Base-by-base conservation (phyloP, 1,140 invertebrate genomes). In the Macrosteles quadrilineatus region DNA sequence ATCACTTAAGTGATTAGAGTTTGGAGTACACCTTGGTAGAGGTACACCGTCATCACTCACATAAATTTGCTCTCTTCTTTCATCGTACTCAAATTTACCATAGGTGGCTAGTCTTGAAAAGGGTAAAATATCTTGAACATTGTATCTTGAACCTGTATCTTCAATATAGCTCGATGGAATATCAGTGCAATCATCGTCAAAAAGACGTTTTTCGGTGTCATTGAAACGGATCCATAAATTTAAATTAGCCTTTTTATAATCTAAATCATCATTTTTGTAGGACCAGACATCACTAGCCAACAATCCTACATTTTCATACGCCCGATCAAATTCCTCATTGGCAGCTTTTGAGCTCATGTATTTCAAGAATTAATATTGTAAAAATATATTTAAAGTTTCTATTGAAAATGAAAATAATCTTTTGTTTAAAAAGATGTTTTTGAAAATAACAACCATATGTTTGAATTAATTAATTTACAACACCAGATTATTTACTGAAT, bases 261-360 rank as follows among this genome's bases (percentile, higher is more conserved):
- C 27, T 27, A 14, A 6, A 6, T 59, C 55, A 4, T 27, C 55
- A 21, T 27, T 23, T 14, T 59, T 2, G n/a, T 21, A 59, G 27
- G 6, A 27, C 55, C 55, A 59, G n/a, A 59, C 55, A 59, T 59
- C 55, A 59, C 55, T 59, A 6, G 55, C 55, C 23, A 59, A 29
- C n/a, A 59, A 30, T 21, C 55, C 55, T 4, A 59, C 27, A 30
- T 59, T 59, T 2, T 2, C 21, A 59, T 59, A 59, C 25, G 55
- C 55, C 27, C 55, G 55, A n/a, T 59, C 55, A 27, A 59, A 23
- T 59, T 59, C 55, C 27, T 59, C 55, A 59, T 59, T 59, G 27
- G 27, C 55, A 19, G 47, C 4, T 4, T 50, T 50, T 21, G n/a
- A 19, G 47, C 47, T 11, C 47, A 50, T 50, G n/a, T 50, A 50